phyloP scores from a whole-genome alignment of 2,113 vertebrate genomes.

The Pollimyrus isidori region DNA sequence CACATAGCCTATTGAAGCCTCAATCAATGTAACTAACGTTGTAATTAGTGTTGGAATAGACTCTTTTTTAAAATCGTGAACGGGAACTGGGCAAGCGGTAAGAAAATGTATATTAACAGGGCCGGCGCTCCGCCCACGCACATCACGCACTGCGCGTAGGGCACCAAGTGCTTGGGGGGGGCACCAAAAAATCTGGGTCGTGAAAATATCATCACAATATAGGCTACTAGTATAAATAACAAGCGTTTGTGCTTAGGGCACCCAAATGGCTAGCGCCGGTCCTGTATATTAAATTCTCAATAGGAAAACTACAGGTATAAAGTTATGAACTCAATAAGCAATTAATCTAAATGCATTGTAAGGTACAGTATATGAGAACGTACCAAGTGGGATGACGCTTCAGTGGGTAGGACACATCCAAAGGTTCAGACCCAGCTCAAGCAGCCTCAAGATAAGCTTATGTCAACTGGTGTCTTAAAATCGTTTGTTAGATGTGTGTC shows the following conservation, averaged over 20 bases:
- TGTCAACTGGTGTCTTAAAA: background rate
- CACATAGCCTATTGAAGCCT: background rate
- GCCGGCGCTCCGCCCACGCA: no score
- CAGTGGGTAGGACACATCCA: background rate
- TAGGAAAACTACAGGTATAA: background rate
- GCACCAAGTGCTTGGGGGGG: no score
- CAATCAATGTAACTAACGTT: background rate
- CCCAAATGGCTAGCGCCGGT: no score
- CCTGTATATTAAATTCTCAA: background rate
- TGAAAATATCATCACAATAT: no score
- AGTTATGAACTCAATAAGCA: background rate
- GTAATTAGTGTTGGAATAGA: background rate
- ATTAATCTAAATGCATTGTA: background rate
- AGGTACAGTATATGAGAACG: background rate
- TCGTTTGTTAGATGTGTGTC: background rate
- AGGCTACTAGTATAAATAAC: no score
- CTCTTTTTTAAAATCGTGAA: background rate
- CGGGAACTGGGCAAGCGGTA: background rate
- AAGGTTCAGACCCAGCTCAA: background rate
- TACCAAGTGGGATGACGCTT: background rate
- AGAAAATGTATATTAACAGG: background rate
- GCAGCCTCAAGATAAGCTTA: background rate
- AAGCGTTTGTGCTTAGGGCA: no score
- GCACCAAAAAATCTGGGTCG: no score
- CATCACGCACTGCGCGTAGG: no score